Conservation (phyloP, 2,113 vertebrate species). For the Neodontobutis hainanensis region DNA sequence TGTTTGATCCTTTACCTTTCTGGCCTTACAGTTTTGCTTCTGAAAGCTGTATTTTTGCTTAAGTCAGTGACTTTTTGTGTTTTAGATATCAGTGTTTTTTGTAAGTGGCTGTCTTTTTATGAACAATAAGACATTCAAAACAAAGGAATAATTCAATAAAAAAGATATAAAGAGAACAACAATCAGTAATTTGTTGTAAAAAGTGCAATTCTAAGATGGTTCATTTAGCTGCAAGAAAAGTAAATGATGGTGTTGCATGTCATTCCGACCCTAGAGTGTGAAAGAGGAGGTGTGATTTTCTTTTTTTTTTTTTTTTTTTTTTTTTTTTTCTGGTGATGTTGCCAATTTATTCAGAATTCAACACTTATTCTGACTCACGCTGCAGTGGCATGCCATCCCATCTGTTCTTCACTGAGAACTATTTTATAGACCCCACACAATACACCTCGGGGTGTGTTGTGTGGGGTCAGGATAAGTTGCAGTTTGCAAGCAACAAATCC, state of each 20-base stretch:
- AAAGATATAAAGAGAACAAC: no score
- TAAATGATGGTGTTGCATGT: background rate
- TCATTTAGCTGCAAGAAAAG: background rate
- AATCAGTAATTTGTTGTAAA: background rate
- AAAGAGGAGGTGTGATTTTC: background rate
- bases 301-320: background rate
- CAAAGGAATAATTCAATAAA: no score
- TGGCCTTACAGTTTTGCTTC: no score
- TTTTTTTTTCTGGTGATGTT: background rate
- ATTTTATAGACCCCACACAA: background rate
- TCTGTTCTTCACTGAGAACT: background rate
- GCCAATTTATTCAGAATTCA: background rate
- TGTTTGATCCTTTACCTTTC: no score
- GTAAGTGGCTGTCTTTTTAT: no score
- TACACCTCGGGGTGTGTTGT: background rate
- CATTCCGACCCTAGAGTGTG: background rate
- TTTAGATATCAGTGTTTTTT: no score
- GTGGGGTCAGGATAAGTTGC: no score
- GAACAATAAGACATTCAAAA: no score
- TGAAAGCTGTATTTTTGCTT: no score
- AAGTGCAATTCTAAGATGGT: background rate
- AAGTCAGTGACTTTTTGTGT: no score
- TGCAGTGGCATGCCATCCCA: background rate
- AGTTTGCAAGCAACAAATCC: no score
- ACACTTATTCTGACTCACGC: background rate